Evolutionary conservation across 1,140 invertebrate genomes (phyloP), one percentile per base, ranked within the genome.

Genomic region (Bursaphelenchus mucronatus): DNA sequence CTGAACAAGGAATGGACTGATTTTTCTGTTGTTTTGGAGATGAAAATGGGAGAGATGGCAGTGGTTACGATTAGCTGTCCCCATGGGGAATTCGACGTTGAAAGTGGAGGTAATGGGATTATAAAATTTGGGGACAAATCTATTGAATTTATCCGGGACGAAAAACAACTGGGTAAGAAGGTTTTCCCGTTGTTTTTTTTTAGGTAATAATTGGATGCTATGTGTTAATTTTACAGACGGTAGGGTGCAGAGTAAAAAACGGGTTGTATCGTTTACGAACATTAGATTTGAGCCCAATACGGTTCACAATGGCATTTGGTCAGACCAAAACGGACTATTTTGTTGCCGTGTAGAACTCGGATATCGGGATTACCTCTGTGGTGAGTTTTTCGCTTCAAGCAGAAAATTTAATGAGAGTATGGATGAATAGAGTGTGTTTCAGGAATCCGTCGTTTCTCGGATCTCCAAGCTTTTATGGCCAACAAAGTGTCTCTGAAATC

Each of bases 351-450:
- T 59, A n/a, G 10, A 59, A 11, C 41, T 50, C 10, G 11, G 15
- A 13, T 59, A 59, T 39, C 11, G 40, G 40, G 57, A 59, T 59
- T 39, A 59, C 57, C 13, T 59, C 40, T 59, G 57, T 43, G 57
- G 57, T 59, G 11, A n/a, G 13, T 59, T 59, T 50, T 30, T 30
- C 30, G 30, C 30, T 30, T 30, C 30, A 30, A 5, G 30, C 30
- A 30, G 30, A 30, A 30, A 21, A 6, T 54, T 54, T 11, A 13
- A n/a, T 11, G 39, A 8, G 10, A 4, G 17, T 54, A 54, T n/a
- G 11, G 39, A 49, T 19, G 19, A n/a, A n/a, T 49, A 3, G 1
- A n/a, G 1, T 13, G 10, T 1, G 41, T 59, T 50, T 45, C 40
- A 59, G 57, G 57, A 1, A 44, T 59, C 13, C 19, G 57, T 13